Conservation (phyloP, 2,113 vertebrate genomes). For the Neolamprologus cancellatus region DNA sequence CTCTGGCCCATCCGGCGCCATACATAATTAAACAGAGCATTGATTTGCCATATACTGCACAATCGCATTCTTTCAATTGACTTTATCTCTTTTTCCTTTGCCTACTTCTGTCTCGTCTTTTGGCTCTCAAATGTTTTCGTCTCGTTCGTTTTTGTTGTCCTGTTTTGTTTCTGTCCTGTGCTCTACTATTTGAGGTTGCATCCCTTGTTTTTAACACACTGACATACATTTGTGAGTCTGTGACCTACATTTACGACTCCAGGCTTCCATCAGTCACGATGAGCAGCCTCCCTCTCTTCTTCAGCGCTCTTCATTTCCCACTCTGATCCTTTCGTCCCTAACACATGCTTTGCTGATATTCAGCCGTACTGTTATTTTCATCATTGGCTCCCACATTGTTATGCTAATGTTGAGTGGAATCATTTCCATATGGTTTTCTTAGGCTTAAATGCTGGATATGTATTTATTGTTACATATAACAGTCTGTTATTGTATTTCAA, state of each 20-base stretch:
- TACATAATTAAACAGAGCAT: background rate
- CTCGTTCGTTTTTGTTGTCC: background rate
- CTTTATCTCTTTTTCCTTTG: background rate
- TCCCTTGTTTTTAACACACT: constrained; percentile 38
- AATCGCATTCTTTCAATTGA: background rate
- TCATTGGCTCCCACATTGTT: background rate
- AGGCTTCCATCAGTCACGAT: background rate
- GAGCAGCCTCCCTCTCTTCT: background rate
- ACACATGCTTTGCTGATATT: background rate
- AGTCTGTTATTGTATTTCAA: background rate
- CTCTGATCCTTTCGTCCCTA: background rate
- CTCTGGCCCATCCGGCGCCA: background rate
- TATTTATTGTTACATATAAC: background rate
- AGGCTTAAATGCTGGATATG: background rate
- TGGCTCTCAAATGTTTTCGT: background rate
- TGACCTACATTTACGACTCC: constrained; percentile 59
- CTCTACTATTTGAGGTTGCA: background rate
- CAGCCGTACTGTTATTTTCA: background rate
- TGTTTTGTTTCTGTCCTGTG: background rate
- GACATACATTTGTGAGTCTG: constrained; percentile 62
- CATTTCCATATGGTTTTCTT: background rate
- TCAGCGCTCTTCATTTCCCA: background rate
- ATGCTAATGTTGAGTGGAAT: background rate
- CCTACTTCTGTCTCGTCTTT: background rate
- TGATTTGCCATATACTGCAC: background rate